Percentiles rank a stretch among this genome's conserved stretches.
phyloP scores from a whole-genome alignment of 2,797 vertebrate species.

The Molossus molossus region DNA sequence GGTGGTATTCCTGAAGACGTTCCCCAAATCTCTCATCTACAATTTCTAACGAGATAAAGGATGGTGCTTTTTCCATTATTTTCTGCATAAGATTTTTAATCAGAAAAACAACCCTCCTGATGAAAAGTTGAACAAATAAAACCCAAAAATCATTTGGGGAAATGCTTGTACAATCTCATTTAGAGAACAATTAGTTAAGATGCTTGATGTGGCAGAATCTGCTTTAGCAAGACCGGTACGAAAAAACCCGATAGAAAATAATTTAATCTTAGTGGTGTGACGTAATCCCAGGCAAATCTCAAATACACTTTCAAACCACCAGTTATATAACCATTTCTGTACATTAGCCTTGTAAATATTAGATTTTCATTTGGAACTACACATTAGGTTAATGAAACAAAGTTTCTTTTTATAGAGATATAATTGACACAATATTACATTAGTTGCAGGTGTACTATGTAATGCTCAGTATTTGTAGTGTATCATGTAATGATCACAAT shows the following conservation, averaged over 20 bases:
- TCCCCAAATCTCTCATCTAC: not conserved
- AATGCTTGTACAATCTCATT: not conserved
- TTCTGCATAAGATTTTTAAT: not conserved
- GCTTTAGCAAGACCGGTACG: not conserved
- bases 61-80: not conserved
- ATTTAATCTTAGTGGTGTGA: not conserved
- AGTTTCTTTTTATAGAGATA: not conserved
- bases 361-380: slow-evolving; percentile 2
- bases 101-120: not conserved
- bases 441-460: not conserved
- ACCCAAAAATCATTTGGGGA: not conserved
- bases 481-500: not conserved
- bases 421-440: not conserved
- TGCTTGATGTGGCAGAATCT: not conserved
- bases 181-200: not conserved
- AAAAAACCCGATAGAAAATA: not conserved
- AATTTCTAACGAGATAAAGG: slow-evolving; percentile 37
- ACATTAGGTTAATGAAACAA: not conserved
- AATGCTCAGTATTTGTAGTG: not conserved
- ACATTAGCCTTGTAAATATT: not conserved
- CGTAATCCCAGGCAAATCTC: not conserved
- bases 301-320: not conserved
- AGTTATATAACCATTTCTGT: not conserved
- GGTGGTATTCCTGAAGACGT: not conserved
- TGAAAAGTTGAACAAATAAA: not conserved